Evolutionary conservation across 2,113 vertebrate genomes (phyloP).

Genomic region (Quiscalus mexicanus): DNA sequence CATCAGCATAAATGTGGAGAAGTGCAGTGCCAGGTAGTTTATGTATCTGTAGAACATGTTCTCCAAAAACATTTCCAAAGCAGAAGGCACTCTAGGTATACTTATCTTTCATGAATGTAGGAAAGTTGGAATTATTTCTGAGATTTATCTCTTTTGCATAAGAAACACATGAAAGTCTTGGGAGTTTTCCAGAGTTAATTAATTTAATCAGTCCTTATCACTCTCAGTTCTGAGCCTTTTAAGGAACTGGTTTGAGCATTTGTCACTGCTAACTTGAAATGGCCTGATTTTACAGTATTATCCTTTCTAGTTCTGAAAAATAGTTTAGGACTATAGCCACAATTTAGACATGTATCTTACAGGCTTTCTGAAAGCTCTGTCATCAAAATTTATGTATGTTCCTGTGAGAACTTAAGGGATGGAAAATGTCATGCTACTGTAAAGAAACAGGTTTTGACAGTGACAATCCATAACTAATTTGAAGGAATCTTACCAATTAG

Average conservation of each 20-base stretch:
- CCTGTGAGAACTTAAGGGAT: neutral
- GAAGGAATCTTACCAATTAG: neutral
- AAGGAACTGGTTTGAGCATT: neutral
- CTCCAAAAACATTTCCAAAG: neutral
- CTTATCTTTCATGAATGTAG: neutral
- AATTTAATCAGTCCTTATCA: conserved; percentile 13
- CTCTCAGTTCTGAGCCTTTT: neutral
- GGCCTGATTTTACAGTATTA: neutral
- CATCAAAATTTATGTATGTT: neutral
- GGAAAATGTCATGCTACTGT: neutral
- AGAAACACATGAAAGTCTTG: neutral
- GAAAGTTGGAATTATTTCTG: neutral
- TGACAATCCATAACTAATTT: conserved; percentile 14
- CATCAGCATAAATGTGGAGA: neutral
- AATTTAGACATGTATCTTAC: conserved; percentile 13
- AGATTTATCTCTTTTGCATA: conserved; percentile 23
- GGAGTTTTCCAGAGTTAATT: conserved; percentile 23
- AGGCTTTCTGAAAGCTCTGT: conserved; percentile 18
- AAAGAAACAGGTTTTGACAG: conserved; percentile 40
- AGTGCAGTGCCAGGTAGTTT: neutral
- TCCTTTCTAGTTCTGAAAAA: conserved; percentile 31
- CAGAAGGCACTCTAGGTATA: neutral
- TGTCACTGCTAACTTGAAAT: conserved; percentile 2
- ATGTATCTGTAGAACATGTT: neutral
- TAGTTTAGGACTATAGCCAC: neutral